Evolutionary conservation across 2,113 vertebrate species (phyloP), one percentile per base, ranked within the genome.

Genomic region (Paracanthobrama guichenoti): DNA sequence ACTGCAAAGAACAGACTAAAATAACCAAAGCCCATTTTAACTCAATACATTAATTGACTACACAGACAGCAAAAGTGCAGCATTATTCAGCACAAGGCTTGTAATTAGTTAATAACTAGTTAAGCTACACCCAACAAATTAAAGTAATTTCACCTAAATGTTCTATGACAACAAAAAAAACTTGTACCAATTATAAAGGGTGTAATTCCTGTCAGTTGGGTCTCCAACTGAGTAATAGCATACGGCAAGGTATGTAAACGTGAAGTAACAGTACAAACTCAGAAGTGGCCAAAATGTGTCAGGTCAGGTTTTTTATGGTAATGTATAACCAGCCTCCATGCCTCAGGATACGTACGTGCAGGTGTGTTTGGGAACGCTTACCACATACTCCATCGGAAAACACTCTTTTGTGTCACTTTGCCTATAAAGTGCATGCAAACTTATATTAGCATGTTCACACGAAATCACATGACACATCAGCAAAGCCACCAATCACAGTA

Each of bases 371-470:
- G 26, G 88, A 85, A 69, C 84, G 89, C 93, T 95, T 94, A 95
- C 93, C 93, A 94, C 93, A 87, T 94, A 94, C 73, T 95, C 93
- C 93, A 94, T 94, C 10, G 89, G 90, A 87, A 90, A 91, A 90
- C 87, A 91, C 88, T 87, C 83, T 75, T 94, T 83, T 86, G 90
- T 88, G 80, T 88, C 93, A 92, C 90, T 88, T 87, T 88, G 90
- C 91, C 90, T 92, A 92, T 90, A 93, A 91, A 92, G 86, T 72
- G 92, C 90, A 94, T 87, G 92, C 93, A 90, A 93, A 84, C 89
- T 89, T 81, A 85, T 53, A 76, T 87, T 83, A 85, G 85, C 76
- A 88, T 84, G 90, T 71, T 84, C 84, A 88, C 20, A 82, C 80
- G 82, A 12, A 26, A 71, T 81, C 26, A 83, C 31, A 76, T 60